Base-by-base conservation (phyloP, 2,113 vertebrate species). In the Sceloporus undulatus region DNA sequence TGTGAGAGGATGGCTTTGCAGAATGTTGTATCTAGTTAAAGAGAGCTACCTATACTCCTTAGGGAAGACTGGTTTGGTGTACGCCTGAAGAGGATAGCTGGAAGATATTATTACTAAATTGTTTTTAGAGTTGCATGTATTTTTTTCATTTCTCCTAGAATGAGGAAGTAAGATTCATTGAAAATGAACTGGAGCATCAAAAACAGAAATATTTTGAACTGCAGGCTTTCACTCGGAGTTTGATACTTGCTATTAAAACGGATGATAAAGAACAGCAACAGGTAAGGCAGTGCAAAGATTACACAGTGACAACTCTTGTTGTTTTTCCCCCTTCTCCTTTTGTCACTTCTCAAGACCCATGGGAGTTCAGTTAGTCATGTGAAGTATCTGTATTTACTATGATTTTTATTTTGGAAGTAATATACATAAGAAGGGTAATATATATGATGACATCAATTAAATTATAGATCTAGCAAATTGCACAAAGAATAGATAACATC, bases 91-190 rank as follows among this genome's bases (percentile, higher is more conserved):
- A 62, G 59, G 13, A 62, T 16, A 18, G 13, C 11, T 62, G 2
- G 59, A 62, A 48, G 4, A 62, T 62, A 62, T 62, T 16, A 14
- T 62, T 62, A 18, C 59, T 18, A 8, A 1, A 77, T 4, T 82
- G 48, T 79, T 70, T 62, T 62, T 2, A 71, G n/a, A 80, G 66
- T 56, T 40, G 27, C 16, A 18, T 40, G 27, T 79, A 54, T 62
- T 74, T 8, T n/a, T 71, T 80, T 89, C 2, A 66, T 0, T 78
- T 71, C 92, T 94, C 96, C 73, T 95, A 99, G 99, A 98, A 98
- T 85, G 98, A 99, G 95, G 98, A 99, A 95, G 97, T 99, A 89
- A 98, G 98, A 94, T 99, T 98, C 95, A 97, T 99, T 59, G 98
- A 99, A 96, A 97, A 95, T 25, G 98, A 99, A 94, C 95, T 99